Evolutionary conservation across 2,888 invertebrate genomes (phyloP).

Genomic region (Ptychoptera contaminata): DNA sequence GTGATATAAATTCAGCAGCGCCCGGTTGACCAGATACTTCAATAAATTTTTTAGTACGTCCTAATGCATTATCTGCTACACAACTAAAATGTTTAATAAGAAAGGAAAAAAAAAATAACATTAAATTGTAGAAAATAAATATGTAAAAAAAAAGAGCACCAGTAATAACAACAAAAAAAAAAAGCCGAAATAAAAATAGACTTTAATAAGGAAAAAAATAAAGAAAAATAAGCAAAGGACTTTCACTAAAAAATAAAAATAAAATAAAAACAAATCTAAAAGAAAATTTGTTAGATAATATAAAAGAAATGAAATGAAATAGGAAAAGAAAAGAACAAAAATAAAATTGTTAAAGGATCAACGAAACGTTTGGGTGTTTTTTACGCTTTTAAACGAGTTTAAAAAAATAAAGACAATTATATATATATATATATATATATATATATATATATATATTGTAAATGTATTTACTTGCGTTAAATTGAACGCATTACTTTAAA

Average conservation of each 20-base stretch:
- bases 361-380: slow-evolving; percentile 2
- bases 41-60: slow-evolving; percentile 39
- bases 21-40: slow-evolving; percentile 48
- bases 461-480: too few species aligned
- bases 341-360: background rate
- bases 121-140: background rate
- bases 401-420: too few species aligned
- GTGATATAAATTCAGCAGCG: slow-evolving; percentile 43
- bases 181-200: background rate
- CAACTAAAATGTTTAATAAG: slow-evolving; percentile 23
- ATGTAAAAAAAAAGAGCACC: background rate
- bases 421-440: too few species aligned
- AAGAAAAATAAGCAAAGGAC: background rate
- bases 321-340: too few species aligned
- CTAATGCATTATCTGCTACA: slow-evolving; percentile 37
- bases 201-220: background rate
- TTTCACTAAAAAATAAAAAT: background rate
- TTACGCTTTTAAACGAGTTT: too few species aligned
- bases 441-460: too few species aligned
- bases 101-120: slow-evolving; percentile 11
- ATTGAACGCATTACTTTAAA: too few species aligned
- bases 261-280: too few species aligned
- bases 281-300: too few species aligned
- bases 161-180: background rate
- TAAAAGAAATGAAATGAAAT: too few species aligned